A percentile compares a stretch with the other conserved stretches of the same genome.
Evolutionary conservation across 2,888 invertebrate species (phyloP).

Genomic region (Caenorhabditis imperialis): DNA sequence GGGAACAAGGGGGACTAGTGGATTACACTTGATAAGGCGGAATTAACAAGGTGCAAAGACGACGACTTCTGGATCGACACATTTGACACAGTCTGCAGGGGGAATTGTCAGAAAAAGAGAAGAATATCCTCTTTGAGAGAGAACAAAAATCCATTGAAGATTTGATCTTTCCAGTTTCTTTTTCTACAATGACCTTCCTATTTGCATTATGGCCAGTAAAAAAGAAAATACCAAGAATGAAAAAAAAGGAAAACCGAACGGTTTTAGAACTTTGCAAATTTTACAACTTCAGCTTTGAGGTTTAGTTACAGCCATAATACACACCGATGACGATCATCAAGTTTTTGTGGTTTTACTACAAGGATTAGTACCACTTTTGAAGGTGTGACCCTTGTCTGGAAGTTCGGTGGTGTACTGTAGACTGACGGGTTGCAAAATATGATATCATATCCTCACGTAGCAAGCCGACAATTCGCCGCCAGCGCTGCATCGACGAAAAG

Average conservation of each 20-base stretch:
- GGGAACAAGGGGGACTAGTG: too few species aligned
- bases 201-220: too few species aligned
- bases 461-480: too few species aligned
- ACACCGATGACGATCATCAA: constrained; percentile 22
- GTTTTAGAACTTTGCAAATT: too few species aligned
- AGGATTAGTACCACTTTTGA: constrained; percentile 19
- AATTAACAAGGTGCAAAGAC: constrained; percentile 44
- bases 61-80: constrained; percentile 20
- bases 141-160: too few species aligned
- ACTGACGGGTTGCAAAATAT: constrained; percentile 6
- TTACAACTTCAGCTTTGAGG: too few species aligned
- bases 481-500: too few species aligned
- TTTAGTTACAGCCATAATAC: constrained; percentile 34
- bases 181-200: too few species aligned
- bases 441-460: constrained; percentile 40
- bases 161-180: too few species aligned
- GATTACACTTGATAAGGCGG: constrained; percentile 26
- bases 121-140: constrained; percentile 21
- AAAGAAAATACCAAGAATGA: too few species aligned
- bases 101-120: constrained; percentile 20
- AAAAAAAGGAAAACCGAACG: constrained; percentile 28
- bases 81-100: constrained; percentile 28
- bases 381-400: constrained; percentile 39
- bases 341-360: constrained; percentile 29
- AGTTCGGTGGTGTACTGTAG: constrained; percentile 4